Evolutionary conservation across 2,113 vertebrate genomes (phyloP), one percentile per base, ranked within the genome.

Genomic region (Amphilophus citrinellus): DNA sequence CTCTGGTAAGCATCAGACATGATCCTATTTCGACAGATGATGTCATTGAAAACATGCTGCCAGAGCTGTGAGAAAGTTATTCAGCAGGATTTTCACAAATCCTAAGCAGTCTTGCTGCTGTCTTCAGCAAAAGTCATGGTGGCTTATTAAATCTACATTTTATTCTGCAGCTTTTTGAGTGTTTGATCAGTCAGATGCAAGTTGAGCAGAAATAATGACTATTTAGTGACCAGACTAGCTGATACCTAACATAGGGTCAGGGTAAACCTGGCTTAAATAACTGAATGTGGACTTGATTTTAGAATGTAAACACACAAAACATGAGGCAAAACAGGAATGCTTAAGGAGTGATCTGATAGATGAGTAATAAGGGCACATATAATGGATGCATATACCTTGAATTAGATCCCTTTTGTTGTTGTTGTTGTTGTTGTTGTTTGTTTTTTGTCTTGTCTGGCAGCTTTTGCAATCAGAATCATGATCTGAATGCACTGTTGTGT

Each of bases 31-130:
- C 62, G 58, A 75, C 22, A 14, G 86, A 91, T 94, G 91, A 94
- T 88, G 94, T 90, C 85, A 92, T 92, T 65, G 61, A 62, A 88
- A 90, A 87, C 73, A 75, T 89, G 71, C 60, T 76, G 63, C 32
- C 75, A 57, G 77, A 76, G 18, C 30, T 68, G 66, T 80, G 84
- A 76, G 79, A 91, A 87, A 75, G 81, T 79, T 37, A 75, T 77
- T 75, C 35, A n/a, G 68, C 80, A 75, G 79, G 82, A 84, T 84
- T 90, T 60, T 88, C 50, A 76, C 37, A 62, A 79, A 88, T 84
- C 82, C 61, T 17, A 30, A 14, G 10, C 30, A 82, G 50, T 15
- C 3, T 71, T 50, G 0, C 78, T 79, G 20, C 57, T 24, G 35
- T 79, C 50, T 56, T 53, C 57, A 82, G 37, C 6, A 44, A 6